Evolutionary conservation across 23 tunicate species (phyloP).

Genomic region (Styela plicata): DNA sequence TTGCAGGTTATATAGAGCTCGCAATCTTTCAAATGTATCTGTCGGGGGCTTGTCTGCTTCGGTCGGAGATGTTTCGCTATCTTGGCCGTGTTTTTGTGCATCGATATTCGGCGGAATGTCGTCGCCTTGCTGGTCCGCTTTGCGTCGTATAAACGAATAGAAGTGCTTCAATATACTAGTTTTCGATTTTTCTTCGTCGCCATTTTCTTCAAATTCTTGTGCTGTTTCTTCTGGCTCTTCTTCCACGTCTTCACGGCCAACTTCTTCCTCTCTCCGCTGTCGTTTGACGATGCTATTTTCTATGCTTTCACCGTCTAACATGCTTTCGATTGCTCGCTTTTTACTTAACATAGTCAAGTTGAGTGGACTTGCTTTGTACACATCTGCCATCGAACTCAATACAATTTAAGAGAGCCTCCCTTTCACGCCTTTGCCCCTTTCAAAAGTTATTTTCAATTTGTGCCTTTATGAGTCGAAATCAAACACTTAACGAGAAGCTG

Average conservation of each 20-base stretch:
- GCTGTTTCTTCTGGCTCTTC: background rate
- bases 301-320: slow-evolving; percentile 48
- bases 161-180: slow-evolving; percentile 73
- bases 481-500: too few species aligned
- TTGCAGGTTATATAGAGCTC: background rate
- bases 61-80: background rate
- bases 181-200: slow-evolving; percentile 30
- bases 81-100: background rate
- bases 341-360: slow-evolving; percentile 52
- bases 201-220: background rate
- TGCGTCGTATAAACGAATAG: slow-evolving; percentile 72
- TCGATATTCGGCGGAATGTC: slow-evolving; percentile 24
- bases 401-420: too few species aligned
- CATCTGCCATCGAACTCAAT: slow-evolving; percentile 26
- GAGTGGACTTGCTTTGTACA: slow-evolving; percentile 35
- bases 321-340: slow-evolving; percentile 33
- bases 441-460: too few species aligned
- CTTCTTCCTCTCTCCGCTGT: slow-evolving; percentile 1
- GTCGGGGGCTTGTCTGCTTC: background rate
- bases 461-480: too few species aligned
- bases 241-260: background rate
- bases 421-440: too few species aligned
- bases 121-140: slow-evolving; percentile 7
- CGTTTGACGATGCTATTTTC: slow-evolving; percentile 30
- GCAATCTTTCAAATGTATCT: slow-evolving; percentile 7